Conservation (phyloP, 2,113 vertebrate genomes). For the Daubentonia madagascariensis region DNA sequence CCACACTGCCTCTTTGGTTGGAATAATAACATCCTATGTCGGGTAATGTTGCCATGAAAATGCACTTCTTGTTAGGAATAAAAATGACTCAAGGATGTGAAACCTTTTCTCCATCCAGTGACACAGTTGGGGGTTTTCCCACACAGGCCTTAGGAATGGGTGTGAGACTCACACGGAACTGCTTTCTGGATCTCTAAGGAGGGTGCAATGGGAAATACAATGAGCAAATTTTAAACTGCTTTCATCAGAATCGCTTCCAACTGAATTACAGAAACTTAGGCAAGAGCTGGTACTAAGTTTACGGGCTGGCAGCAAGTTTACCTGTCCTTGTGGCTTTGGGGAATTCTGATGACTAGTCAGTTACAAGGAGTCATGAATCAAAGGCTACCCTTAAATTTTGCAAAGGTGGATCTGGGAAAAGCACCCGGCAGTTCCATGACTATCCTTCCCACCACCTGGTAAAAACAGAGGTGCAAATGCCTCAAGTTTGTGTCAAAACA, state of each 20-base stretch:
- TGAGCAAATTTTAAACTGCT: neutral
- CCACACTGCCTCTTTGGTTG: neutral
- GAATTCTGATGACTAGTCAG: neutral
- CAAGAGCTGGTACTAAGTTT: neutral
- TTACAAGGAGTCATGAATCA: neutral
- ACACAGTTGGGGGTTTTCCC: neutral
- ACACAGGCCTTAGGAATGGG: neutral
- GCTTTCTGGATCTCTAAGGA: neutral
- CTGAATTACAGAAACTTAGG: neutral
- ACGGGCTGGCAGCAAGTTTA: neutral
- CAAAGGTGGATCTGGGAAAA: neutral
- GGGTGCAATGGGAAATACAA: neutral
- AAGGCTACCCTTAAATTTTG: neutral
- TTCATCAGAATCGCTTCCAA: neutral
- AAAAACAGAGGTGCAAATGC: neutral
- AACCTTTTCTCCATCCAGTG: neutral
- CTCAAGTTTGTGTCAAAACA: neutral
- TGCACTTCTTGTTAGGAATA: neutral
- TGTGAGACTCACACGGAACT: neutral
- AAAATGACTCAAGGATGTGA: slow-evolving; percentile 1
- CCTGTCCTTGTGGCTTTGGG: neutral
- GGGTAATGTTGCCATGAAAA: neutral
- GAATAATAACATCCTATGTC: neutral
- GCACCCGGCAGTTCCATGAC: neutral
- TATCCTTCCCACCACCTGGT: neutral